These are phyloP conservation scores for Squalus acanthias DNA, from an alignment of 2,797 vertebrate species.

Conservation along the genomic window DNA sequence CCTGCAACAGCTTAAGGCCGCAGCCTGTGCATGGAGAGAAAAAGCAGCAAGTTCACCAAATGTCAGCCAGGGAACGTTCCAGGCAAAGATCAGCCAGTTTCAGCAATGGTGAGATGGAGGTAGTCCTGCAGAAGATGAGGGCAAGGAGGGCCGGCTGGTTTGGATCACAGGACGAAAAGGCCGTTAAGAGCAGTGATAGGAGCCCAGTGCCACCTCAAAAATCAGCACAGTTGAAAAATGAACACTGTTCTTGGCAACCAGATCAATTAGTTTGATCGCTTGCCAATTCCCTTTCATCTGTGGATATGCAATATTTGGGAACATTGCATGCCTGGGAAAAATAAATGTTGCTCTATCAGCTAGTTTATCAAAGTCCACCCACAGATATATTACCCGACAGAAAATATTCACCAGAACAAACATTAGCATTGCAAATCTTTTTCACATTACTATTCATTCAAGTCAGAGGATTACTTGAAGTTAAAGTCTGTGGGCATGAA, in stretches of 20 bases:
- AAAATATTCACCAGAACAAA: slow-evolving; percentile 9
- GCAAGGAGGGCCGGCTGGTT: background rate
- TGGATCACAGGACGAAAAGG: background rate
- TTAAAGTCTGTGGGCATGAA: slow-evolving; percentile 10
- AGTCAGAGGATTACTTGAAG: slow-evolving; percentile 8
- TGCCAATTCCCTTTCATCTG: background rate
- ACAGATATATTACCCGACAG: background rate
- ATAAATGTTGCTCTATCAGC: background rate
- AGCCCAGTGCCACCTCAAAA: background rate
- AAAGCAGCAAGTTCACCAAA: no score
- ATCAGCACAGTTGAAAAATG: background rate
- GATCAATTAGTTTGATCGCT: background rate
- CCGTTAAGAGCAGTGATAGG: background rate
- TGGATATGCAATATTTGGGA: background rate
- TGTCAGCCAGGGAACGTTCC: no score
- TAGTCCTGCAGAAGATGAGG: background rate
- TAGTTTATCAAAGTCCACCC: slow-evolving; percentile 26
- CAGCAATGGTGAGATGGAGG: no score
- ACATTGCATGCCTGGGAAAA: background rate
- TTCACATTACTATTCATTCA: background rate
- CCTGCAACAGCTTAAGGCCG: background rate
- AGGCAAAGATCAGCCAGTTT: no score
- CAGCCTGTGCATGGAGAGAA: background rate
- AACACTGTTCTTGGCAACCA: background rate
- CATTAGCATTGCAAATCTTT: slow-evolving; percentile 35